Conservation (phyloP, 2,113 vertebrate species). For the Megaceryle maxima region DNA sequence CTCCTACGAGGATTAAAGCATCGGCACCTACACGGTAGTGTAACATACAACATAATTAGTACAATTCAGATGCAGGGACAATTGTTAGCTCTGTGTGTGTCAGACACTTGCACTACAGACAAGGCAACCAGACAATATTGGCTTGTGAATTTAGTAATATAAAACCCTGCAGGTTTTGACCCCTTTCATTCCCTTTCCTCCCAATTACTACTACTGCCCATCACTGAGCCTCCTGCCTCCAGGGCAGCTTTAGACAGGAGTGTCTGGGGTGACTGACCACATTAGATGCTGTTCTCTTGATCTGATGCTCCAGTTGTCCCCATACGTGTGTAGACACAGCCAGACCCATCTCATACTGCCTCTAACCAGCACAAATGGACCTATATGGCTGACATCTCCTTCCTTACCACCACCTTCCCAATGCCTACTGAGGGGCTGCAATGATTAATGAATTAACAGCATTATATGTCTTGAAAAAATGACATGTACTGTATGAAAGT, state of each 20-base stretch:
- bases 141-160: background rate
- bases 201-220: background rate
- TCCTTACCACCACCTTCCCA: background rate
- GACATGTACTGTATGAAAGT: background rate
- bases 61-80: background rate
- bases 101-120: background rate
- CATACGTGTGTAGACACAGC: background rate
- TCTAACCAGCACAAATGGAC: background rate
- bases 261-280: background rate
- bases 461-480: background rate
- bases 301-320: background rate
- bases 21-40: background rate
- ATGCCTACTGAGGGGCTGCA: background rate
- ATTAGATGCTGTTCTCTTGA: background rate
- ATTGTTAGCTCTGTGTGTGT: background rate
- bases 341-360: background rate
- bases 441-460: background rate
- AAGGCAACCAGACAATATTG: background rate
- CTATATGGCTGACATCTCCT: background rate
- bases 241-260: background rate
- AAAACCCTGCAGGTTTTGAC: background rate
- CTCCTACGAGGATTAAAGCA: background rate
- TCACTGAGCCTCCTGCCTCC: background rate
- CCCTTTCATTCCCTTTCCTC: background rate
- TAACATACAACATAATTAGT: background rate